phyloP scores from a whole-genome alignment of 1,140 invertebrate genomes.

The Drosophila jambulina region DNA sequence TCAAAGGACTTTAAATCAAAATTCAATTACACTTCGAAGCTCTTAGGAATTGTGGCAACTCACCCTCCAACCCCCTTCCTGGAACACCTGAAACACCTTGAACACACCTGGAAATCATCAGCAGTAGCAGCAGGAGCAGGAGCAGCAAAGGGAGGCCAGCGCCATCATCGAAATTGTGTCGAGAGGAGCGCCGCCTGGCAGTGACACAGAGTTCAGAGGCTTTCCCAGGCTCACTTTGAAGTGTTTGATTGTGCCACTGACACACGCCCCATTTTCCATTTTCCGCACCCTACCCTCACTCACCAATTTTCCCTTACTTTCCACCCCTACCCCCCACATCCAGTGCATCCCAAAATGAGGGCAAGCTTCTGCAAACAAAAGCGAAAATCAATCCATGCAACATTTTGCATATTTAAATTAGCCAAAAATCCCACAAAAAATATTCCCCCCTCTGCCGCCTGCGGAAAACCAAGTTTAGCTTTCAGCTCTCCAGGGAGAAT shows the following conservation, averaged over 20 bases:
- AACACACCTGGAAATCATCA: constrained; percentile 44
- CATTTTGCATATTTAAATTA: constrained; percentile 56
- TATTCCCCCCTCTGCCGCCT: background rate
- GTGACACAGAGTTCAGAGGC: constrained; percentile 51
- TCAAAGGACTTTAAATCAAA: constrained; percentile 81
- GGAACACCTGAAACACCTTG: constrained; percentile 8
- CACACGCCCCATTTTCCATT: constrained; percentile 37
- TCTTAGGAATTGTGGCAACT: constrained; percentile 53
- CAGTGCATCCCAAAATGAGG: constrained; percentile 24
- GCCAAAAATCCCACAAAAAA: constrained; percentile 24
- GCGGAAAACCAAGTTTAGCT: constrained; percentile 6
- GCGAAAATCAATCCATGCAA: constrained; percentile 52
- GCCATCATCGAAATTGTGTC: constrained; percentile 37
- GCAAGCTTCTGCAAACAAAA: constrained; percentile 41
- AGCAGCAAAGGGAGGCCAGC: constrained; percentile 6
- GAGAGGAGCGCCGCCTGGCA: constrained; percentile 46
- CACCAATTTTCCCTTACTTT: background rate
- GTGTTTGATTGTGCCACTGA: constrained; percentile 48
- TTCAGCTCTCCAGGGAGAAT: constrained; percentile 33
- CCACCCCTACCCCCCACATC: background rate
- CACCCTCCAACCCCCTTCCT: background rate
- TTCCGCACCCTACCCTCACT: background rate
- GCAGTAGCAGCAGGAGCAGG: constrained; percentile 22
- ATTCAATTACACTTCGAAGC: constrained; percentile 76
- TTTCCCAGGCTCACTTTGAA: constrained; percentile 47